phyloP scores from a whole-genome alignment of 2,888 invertebrate genomes.

The Crocallis elinguaria region DNA sequence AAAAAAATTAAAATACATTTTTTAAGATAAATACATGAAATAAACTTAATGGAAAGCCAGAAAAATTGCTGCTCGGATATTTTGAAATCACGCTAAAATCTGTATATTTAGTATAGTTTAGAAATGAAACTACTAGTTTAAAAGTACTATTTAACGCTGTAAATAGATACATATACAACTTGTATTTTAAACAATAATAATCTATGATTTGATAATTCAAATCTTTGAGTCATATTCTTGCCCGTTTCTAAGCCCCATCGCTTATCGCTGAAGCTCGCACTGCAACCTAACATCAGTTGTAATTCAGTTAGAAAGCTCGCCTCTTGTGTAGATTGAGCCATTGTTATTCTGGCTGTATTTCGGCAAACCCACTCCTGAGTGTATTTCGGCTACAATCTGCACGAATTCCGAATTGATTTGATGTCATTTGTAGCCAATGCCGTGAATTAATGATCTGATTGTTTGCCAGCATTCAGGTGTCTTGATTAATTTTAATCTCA shows the following conservation, averaged over 20 bases:
- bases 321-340: conserved; percentile 74
- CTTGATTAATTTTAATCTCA: conserved; percentile 31
- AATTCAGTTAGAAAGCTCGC: conserved; percentile 74
- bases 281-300: conserved; percentile 44
- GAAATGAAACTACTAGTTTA: no score
- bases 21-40: no score
- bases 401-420: conserved; percentile 54
- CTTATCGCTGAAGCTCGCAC: conserved; percentile 5
- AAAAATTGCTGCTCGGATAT: no score
- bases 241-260: background rate
- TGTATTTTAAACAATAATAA: no score
- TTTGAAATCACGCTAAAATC: no score
- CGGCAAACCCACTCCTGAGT: conserved; percentile 30
- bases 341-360: conserved; percentile 56
- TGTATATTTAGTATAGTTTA: no score
- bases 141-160: no score
- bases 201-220: no score
- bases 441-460: conserved; percentile 32
- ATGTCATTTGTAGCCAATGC: conserved; percentile 48
- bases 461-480: conserved; percentile 23
- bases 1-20: no score
- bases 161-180: no score
- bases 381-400: conserved; percentile 41
- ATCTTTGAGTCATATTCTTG: background rate
- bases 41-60: no score